A percentile compares a stretch with the other conserved stretches of the same genome.
Evolutionary conservation across 2,888 invertebrate genomes (phyloP).

Genomic region (Cremastinae sp.): DNA sequence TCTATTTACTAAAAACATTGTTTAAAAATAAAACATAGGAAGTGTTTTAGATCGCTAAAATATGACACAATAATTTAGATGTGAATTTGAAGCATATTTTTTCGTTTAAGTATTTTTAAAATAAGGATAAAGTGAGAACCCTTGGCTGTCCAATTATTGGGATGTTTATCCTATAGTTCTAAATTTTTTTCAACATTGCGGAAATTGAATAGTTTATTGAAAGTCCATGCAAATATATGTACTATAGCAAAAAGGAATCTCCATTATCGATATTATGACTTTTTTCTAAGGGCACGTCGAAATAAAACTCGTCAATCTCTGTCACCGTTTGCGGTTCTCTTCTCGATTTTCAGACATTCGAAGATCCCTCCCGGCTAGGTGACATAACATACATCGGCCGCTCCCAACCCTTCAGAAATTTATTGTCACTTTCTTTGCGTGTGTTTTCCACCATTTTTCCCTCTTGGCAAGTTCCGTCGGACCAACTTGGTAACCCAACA

Average conservation of each 20-base stretch:
- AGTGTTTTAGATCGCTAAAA: too few relatives aligned
- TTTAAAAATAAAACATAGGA: too few relatives aligned
- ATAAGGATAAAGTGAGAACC: too few relatives aligned
- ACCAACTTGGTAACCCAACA: constrained; percentile 9
- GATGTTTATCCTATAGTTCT: too few relatives aligned
- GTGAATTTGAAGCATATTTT: too few relatives aligned
- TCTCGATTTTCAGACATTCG: constrained; percentile 9
- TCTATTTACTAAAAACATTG: too few relatives aligned
- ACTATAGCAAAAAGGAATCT: not conserved
- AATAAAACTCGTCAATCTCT: constrained; percentile 28
- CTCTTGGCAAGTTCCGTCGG: not conserved
- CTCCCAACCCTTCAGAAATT: constrained; percentile 55
- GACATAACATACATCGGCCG: constrained; percentile 31
- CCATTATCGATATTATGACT: constrained; percentile 4
- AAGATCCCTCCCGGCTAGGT: constrained; percentile 1
- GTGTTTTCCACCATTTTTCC: not conserved
- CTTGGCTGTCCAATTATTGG: too few relatives aligned
- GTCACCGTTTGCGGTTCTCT: constrained; percentile 19
- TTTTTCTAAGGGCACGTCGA: constrained; percentile 1
- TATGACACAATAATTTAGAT: too few relatives aligned
- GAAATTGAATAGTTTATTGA: too few relatives aligned
- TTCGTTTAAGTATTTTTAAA: too few relatives aligned
- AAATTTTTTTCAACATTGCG: too few relatives aligned
- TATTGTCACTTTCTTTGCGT: constrained; percentile 34
- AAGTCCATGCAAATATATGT: too few relatives aligned